Evolutionary conservation across 1,140 invertebrate species (phyloP).

Genomic region (Ceratitis capitata): DNA sequence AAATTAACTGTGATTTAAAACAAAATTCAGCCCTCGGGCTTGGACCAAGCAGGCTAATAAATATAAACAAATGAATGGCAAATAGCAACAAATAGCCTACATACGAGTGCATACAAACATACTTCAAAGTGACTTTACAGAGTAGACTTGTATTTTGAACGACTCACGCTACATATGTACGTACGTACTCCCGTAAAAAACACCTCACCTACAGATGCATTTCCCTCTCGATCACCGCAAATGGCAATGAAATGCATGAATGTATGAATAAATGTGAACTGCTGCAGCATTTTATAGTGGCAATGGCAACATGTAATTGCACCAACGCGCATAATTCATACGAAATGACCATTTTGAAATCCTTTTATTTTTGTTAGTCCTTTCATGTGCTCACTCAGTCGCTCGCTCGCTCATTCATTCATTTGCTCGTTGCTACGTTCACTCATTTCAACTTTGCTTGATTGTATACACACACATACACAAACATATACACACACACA

Average conservation of each 20-base stretch:
- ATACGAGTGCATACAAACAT: not conserved
- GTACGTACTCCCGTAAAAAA: too few species aligned
- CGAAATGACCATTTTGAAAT: conserved; percentile 66
- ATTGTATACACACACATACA: not conserved
- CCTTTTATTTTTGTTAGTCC: conserved; percentile 55
- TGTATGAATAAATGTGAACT: conserved; percentile 36
- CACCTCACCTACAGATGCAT: not conserved
- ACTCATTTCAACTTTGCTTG: not conserved
- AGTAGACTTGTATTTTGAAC: not conserved
- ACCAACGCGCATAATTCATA: conserved; percentile 65
- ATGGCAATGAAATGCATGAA: not conserved
- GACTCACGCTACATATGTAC: too few species aligned
- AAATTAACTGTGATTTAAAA: not conserved
- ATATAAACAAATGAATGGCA: conserved; percentile 12
- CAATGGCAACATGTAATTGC: conserved; percentile 56
- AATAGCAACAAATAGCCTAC: not conserved
- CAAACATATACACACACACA: not conserved
- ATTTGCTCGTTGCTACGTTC: not conserved
- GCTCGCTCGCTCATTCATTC: not conserved
- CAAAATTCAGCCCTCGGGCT: not conserved
- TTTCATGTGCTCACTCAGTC: not conserved
- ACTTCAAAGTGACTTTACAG: not conserved
- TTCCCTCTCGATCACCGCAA: not conserved
- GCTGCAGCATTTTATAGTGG: conserved; percentile 26
- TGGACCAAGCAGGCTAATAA: not conserved